These are phyloP conservation scores for Clunio marinus DNA, from an alignment of 2,888 invertebrate genomes.

Conservation along the genomic window DNA sequence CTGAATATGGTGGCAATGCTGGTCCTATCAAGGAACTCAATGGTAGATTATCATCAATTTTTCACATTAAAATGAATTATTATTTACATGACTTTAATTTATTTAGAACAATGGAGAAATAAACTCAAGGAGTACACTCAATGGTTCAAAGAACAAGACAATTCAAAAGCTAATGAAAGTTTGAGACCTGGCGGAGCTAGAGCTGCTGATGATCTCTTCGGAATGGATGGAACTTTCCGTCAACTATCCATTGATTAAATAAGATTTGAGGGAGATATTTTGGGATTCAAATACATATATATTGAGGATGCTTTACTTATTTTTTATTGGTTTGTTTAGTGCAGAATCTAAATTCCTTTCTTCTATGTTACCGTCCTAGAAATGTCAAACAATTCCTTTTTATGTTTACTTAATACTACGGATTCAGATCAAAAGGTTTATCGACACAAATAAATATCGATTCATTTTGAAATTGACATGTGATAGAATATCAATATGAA, in stretches of 20 bases:
- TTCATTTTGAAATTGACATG: too few relatives aligned
- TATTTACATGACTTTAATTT: too few relatives aligned
- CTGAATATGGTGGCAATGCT: slow-evolving; percentile 78
- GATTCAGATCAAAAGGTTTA: too few relatives aligned
- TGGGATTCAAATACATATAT: background rate
- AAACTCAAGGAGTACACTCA: slow-evolving; percentile 70
- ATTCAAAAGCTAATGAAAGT: slow-evolving; percentile 71
- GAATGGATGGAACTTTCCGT: slow-evolving; percentile 84
- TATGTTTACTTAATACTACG: too few relatives aligned
- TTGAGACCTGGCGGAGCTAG: slow-evolving; percentile 80
- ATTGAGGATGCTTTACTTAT: background rate
- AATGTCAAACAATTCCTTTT: too few relatives aligned
- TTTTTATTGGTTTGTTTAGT: background rate
- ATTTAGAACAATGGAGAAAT: slow-evolving; percentile 71
- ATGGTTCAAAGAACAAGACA: slow-evolving; percentile 79
- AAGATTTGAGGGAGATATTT: background rate
- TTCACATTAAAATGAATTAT: background rate
- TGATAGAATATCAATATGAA: too few relatives aligned
- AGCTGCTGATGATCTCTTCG: slow-evolving; percentile 80
- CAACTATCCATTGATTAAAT: slow-evolving; percentile 74
- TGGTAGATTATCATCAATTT: slow-evolving; percentile 52
- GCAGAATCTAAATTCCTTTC: background rate
- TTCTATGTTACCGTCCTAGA: too few relatives aligned
- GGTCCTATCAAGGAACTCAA: slow-evolving; percentile 69
- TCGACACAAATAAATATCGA: too few relatives aligned